Evolutionary conservation across 2,888 invertebrate genomes (phyloP), one percentile per base, ranked within the genome.

Genomic region (Drosophila peninsularis): DNA sequence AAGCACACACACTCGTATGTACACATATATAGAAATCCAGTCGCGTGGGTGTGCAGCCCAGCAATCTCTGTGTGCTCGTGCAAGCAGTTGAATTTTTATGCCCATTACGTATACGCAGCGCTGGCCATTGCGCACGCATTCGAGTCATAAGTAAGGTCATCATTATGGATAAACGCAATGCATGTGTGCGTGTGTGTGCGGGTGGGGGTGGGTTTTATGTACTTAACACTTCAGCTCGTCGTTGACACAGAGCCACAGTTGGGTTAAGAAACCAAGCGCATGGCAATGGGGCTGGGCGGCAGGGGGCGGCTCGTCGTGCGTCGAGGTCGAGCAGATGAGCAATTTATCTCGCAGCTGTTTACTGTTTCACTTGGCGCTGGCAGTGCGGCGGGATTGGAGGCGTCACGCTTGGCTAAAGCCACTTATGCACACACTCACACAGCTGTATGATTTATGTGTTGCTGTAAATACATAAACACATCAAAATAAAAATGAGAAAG

Each of bases 301-400:
- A 4, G 24, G 36, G 36, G 13, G 11, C 9, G 41, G 41, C 19
- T 9, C 56, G 24, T 30, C 45, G 30, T 47, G 44, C 19, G 75
- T 56, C 79, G 88, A 82, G 82, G 82, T 82, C 82, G 88, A 80
- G 66, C 84, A 89, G 88, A 80, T 88, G 89, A 89, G 86, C 86
- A 89, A 86, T 86, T 86, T 86, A 88, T 89, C 86, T 88, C 75
- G 86, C 86, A 86, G 86, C 89, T 86, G 89, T 89, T 86, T 86
- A 87, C 88, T 89, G 88, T 85, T 89, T 80, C 71, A 76, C 78
- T 80, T 71, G 69, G 65, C 53, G 60, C 49, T 36, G 39, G 49
- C 52, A 53, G 57, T 19, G 50, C 60, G 50, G 9, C 24, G 21
- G 52, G n/a, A 5, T 36, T 50, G 53, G 27, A 56, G 68, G 56